Evolutionary conservation across 2,113 vertebrate species (phyloP), one percentile per base, ranked within the genome.

Genomic region (Corythornis madagascariensis): DNA sequence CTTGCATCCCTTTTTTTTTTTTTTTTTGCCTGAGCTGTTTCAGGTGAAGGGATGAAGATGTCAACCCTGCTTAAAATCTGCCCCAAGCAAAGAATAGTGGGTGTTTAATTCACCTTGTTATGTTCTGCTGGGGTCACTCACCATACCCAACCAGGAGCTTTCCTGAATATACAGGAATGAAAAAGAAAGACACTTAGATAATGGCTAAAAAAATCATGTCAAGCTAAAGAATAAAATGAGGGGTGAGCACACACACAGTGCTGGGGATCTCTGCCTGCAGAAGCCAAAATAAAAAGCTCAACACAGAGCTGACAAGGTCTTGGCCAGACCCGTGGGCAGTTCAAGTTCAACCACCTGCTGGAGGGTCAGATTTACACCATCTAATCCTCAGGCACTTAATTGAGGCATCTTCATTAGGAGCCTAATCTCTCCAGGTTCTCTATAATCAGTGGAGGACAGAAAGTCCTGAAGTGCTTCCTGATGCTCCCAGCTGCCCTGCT

Each of bases 21-120:
- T 24, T 24, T 50, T 79, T 66, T 90, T 72, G 70, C 93, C 81
- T 80, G 66, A 94, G 52, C 82, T 81, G 88, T 69, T 67, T 92
- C 13, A 2, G 72, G 38, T 48, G 50, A 90, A 75, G 67, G 35
- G 47, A 93, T 92, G 29, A 64, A 92, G 74, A 85, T 78, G 86
- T 93, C 94, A 97, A 31, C 38, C 25, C 52, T 71, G 53, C 60
- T 96, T 88, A 97, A 86, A 73, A 86, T 95, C 81, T 89, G 52
- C 94, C 90, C 66, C 60, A 20, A 93, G 94, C 83, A 90, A 93
- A 70, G 81, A 90, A 93, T 24, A 80, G 43, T 71, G 66, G n/a
- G 64, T 85, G 81, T 57, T 87, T 61, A 93, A 87, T 81, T 77
- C 24, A 67, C 43, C 78, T 87, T 69, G 81, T 33, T 79, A 45